Conservation (phyloP, 2,113 vertebrate species). For the Labeo catla region DNA sequence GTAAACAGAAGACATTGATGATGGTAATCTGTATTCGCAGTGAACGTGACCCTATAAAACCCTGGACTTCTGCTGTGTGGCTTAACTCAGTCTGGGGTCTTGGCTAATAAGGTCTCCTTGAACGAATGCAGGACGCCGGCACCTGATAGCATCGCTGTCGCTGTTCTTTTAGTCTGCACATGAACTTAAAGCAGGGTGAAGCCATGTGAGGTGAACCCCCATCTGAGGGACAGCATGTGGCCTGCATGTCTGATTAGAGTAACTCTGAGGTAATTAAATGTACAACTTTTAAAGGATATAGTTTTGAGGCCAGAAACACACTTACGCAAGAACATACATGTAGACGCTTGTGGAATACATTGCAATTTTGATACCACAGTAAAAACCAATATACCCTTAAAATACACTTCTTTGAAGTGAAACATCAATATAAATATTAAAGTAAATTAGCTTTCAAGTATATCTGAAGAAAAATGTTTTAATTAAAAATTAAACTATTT, state of each 20-base stretch:
- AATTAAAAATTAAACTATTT: neutral
- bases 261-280: neutral
- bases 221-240: neutral
- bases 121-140: neutral
- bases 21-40: neutral
- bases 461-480: neutral
- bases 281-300: neutral
- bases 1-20: neutral
- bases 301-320: neutral
- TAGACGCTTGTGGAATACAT: neutral
- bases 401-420: neutral
- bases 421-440: too few species aligned
- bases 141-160: neutral
- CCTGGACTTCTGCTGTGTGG: neutral
- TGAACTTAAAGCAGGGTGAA: constrained; percentile 13
- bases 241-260: neutral
- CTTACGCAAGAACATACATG: neutral
- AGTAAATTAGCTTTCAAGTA: neutral
- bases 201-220: neutral
- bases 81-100: constrained; percentile 21
- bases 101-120: constrained; percentile 6
- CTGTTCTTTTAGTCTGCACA: neutral
- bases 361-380: neutral
- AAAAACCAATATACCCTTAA: neutral
- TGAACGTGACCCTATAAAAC: constrained; percentile 19